phyloP scores from a whole-genome alignment of 1,140 invertebrate species.

The Myzus persicae region DNA sequence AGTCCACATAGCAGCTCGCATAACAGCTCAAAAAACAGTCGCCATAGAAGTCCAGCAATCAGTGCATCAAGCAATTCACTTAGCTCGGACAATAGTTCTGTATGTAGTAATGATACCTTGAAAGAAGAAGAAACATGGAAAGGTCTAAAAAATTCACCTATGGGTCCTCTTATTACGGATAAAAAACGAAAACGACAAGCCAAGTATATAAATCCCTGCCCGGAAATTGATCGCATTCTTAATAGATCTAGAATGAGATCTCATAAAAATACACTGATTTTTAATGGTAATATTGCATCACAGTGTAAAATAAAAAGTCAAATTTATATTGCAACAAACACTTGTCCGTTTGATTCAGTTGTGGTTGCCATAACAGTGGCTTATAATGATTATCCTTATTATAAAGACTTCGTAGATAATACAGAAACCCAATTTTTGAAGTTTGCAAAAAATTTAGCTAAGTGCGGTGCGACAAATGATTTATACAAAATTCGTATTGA shows the following conservation, averaged over 20 bases:
- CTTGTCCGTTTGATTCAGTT: background rate
- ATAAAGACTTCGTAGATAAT: background rate
- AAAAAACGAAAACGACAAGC: background rate
- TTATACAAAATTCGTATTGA: too few relatives aligned
- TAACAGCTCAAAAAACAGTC: too few relatives aligned
- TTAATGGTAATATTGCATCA: background rate
- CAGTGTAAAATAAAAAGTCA: background rate
- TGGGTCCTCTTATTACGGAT: background rate
- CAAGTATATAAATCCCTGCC: background rate
- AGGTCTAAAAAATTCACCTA: background rate
- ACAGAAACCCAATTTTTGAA: background rate
- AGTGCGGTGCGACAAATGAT: too few relatives aligned
- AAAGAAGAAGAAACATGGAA: background rate
- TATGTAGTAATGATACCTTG: background rate
- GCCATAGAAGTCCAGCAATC: too few relatives aligned
- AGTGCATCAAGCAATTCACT: too few relatives aligned
- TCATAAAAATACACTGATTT: background rate
- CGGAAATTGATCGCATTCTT: background rate
- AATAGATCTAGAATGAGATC: conserved; percentile 19
- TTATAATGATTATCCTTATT: background rate
- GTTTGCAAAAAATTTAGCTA: background rate
- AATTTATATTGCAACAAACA: background rate
- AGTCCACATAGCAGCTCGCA: too few relatives aligned
- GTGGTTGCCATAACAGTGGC: background rate
- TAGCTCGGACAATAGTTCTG: too few relatives aligned